These are phyloP conservation scores for Apostichopus leukothele DNA, from an alignment of 53 echinoderm and acorn worm species.

Conservation along the genomic window DNA sequence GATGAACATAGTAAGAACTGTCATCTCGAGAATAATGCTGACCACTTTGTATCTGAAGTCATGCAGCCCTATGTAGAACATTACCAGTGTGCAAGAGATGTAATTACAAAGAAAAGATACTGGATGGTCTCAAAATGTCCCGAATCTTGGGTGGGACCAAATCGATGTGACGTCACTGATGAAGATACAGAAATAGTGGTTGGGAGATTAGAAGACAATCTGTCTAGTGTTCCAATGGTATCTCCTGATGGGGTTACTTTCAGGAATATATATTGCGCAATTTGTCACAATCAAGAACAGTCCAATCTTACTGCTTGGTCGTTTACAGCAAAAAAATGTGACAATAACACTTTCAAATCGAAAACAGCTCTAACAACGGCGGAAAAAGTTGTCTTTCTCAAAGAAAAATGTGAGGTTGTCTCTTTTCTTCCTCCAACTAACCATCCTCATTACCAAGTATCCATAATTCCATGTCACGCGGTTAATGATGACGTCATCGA, in stretches of 20 bases:
- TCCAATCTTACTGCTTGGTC: constrained; percentile 21
- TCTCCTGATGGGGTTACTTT: background rate
- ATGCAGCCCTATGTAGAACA: background rate
- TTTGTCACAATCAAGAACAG: constrained; percentile 11
- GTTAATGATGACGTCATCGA: constrained; percentile 6
- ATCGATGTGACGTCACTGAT: constrained; percentile 14
- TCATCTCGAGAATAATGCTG: background rate
- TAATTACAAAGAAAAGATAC: background rate
- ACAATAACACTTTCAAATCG: background rate
- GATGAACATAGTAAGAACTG: background rate
- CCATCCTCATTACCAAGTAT: background rate
- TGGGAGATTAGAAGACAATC: constrained; percentile 19
- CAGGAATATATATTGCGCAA: background rate
- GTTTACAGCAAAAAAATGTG: background rate
- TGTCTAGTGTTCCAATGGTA: background rate
- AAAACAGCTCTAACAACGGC: background rate
- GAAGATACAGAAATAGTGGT: background rate
- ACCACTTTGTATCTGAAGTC: background rate
- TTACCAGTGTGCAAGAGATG: constrained; percentile 1
- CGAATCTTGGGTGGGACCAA: background rate
- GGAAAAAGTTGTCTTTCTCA: background rate
- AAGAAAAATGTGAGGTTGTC: background rate
- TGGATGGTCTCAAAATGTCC: constrained; percentile 42
- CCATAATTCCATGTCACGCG: constrained; percentile 12
- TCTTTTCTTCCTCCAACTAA: background rate